Conservation (phyloP, 2,888 invertebrate species). For the Desoria tigrina region DNA sequence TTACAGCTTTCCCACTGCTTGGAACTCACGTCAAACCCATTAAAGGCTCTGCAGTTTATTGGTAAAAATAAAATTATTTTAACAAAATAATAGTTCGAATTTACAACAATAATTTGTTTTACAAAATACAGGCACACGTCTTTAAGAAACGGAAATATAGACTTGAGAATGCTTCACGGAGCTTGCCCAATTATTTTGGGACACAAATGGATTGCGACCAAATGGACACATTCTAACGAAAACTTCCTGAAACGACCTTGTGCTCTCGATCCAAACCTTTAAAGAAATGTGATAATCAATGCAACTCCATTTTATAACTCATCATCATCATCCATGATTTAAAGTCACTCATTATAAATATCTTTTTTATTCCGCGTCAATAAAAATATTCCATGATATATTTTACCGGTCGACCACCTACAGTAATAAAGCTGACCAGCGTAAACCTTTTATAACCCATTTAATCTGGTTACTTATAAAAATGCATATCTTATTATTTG, state of each 20-base stretch:
- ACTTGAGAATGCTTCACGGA: slow-evolving; percentile 57
- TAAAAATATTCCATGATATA: no score
- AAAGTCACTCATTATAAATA: no score
- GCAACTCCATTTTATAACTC: not conserved
- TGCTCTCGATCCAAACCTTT: slow-evolving; percentile 42
- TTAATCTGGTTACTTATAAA: no score
- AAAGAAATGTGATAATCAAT: not conserved
- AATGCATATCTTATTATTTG: no score
- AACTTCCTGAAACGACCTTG: slow-evolving; percentile 52
- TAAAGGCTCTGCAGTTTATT: slow-evolving; percentile 58
- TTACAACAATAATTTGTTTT: not conserved
- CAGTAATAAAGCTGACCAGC: no score
- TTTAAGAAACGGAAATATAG: slow-evolving; percentile 57
- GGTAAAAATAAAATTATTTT: slow-evolving; percentile 52
- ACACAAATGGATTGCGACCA: slow-evolving; percentile 51
- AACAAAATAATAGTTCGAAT: not conserved
- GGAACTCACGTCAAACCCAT: slow-evolving; percentile 53
- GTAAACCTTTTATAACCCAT: no score
- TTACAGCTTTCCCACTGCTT: slow-evolving; percentile 54
- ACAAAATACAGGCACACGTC: slow-evolving; percentile 56
- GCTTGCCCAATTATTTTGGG: slow-evolving; percentile 56
- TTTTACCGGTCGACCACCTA: no score
- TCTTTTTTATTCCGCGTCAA: no score
- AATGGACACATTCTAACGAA: slow-evolving; percentile 52
- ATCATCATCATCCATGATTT: not conserved